Base-by-base conservation (phyloP, 2,888 invertebrate genomes). In the Ophraella communa region DNA sequence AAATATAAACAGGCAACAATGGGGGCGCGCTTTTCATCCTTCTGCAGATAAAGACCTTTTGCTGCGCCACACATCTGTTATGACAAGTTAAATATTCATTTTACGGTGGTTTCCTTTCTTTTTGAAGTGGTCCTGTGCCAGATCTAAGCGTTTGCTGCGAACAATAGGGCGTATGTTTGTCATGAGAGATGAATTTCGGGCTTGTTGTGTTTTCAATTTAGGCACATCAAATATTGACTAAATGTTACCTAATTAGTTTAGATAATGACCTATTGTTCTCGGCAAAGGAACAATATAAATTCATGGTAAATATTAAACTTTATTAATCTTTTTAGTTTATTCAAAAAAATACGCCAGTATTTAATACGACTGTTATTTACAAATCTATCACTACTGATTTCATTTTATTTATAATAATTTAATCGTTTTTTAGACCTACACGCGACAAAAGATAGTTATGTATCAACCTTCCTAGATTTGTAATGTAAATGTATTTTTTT, bases 31-130 rank as follows among this genome's bases (percentile, higher is more conserved):
- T 70, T 71, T 71, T 72, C 68, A 71, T 75, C 71, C 71, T 65
- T 65, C 68, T 67, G 69, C 39, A 59, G 74, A 76, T 74, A 75
- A 75, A 75, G 72, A 73, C 74, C 74, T 73, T 72, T 73, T 64
- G 71, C 72, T 66, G 66, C 69, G 74, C 74, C 72, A 74, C 75
- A 74, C 77, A 76, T 76, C 77, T 77, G 77, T 77, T 77, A 76
- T 76, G 75, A 76, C 76, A 76, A 77, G 76, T 77, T 77, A 77
- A 77, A 77, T 77, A 77, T 78, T 77, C 77, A 77, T 77, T 78
- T 78, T 77, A 76, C 75, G 76, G 74, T 74, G 75, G 77, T 73
- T 77, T 75, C 73, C 72, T 73, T 74, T 74, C 71, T 77, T 77
- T 77, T 75, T 73, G 75, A 74, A 73, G 74, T 73, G 70, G 68